phyloP scores from a whole-genome alignment of 2,888 invertebrate species.

The Leucophenga maculata region DNA sequence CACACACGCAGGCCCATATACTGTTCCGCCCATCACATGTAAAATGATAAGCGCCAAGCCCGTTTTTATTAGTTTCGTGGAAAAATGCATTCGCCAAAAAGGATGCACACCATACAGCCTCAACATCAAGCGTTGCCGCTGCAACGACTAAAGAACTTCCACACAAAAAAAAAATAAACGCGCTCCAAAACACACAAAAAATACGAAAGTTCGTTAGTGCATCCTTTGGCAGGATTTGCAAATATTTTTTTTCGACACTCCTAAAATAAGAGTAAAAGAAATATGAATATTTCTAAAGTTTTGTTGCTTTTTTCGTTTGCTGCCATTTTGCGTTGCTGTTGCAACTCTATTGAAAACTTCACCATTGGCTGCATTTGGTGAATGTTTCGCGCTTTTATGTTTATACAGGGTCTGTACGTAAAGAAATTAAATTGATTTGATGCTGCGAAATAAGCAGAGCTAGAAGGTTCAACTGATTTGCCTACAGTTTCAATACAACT shows the following conservation, averaged over 20 bases:
- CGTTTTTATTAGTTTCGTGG: slow-evolving; percentile 21
- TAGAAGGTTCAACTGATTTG: no score
- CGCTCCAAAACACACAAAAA: slow-evolving; percentile 1
- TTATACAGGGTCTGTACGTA: neutral
- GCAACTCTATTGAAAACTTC: slow-evolving; percentile 17
- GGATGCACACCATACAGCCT: slow-evolving; percentile 35
- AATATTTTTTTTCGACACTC: slow-evolving; percentile 20
- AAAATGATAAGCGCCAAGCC: slow-evolving; percentile 43
- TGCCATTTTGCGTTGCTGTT: neutral
- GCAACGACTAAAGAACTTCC: neutral
- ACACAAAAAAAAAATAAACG: no score
- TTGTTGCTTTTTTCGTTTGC: neutral
- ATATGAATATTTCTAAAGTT: no score
- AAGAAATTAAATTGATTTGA: no score
- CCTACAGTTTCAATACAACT: no score
- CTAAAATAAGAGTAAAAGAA: slow-evolving; percentile 1
- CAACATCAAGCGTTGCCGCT: neutral
- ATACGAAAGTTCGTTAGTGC: slow-evolving; percentile 41
- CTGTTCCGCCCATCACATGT: slow-evolving; percentile 37
- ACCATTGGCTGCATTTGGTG: no score
- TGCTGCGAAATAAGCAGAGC: no score
- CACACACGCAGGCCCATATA: slow-evolving; percentile 10
- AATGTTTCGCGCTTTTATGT: neutral
- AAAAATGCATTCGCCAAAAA: slow-evolving; percentile 57
- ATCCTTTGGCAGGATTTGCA: slow-evolving; percentile 44